Evolutionary conservation across 2,888 invertebrate genomes (phyloP), one percentile per base, ranked within the genome.

Genomic region (Chrysotoxum bicinctum): DNA sequence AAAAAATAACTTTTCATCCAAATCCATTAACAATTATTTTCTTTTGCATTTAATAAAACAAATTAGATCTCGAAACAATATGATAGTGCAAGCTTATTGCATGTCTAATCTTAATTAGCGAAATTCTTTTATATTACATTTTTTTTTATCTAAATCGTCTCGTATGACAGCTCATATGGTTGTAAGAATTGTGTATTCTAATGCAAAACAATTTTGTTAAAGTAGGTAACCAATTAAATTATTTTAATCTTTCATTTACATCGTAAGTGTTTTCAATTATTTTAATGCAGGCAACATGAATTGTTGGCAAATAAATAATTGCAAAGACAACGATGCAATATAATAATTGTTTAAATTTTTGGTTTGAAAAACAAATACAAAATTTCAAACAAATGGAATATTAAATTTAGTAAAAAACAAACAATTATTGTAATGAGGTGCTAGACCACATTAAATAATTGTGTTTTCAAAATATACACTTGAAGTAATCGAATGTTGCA

Each of bases 221-320:
- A 32, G 8, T 56, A 56, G 2, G 19, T 32, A 58, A 12, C 7
- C 35, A 21, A 58, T 58, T 58, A 21, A 58, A 58, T 58, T 37
- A 58, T 58, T 37, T 32, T 58, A 35, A 58, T 58, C 58, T 35
- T 14, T 21, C 21, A 35, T 58, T 58, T 21, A 37, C 35, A 58
- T 35, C 58, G 32, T 56, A 56, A 56, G 56, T 58, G 58, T 35
- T 58, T 58, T 32, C 58, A 35, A 58, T 58, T 35, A 58, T 58
- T 14, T 58, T 58, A 58, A 58, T 58, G 19, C 35, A 14, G 3
- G 7, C 32, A 56, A 56, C 56, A 32, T 56, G 8, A 56, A 32
- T 35, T 56, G 30, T 56, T 35, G 12, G 19, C 9, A 21, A 58
- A 58, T 32, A 32, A 56, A 56, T 56, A 58, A 58, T 58, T 35